Evolutionary conservation across 2,797 vertebrate genomes (phyloP).

Genomic region (Atherinosoma microstoma): DNA sequence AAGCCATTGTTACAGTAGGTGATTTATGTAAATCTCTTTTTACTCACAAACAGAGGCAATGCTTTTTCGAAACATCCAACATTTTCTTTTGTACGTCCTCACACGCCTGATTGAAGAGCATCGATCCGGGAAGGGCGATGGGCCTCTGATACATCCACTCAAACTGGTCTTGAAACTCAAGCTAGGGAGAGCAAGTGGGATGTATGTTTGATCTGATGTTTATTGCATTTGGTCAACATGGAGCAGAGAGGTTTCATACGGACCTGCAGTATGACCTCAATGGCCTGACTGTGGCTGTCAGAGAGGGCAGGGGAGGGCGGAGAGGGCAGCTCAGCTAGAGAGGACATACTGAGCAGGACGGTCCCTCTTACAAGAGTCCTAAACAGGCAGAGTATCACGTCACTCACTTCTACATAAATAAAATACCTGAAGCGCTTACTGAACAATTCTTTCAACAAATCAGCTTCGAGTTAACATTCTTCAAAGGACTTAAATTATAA

Average conservation of each 20-base stretch:
- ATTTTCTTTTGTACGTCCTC: conserved; percentile 76
- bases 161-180: conserved; percentile 67
- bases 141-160: conserved; percentile 76
- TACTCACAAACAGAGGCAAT: conserved; percentile 80
- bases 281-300: conserved; percentile 74
- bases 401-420: too few relatives aligned
- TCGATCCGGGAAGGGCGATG: conserved; percentile 47
- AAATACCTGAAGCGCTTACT: not conserved
- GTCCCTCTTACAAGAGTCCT: conserved; percentile 75
- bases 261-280: conserved; percentile 79
- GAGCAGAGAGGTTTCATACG: conserved; percentile 24
- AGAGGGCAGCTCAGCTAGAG: conserved; percentile 33
- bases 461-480: not conserved
- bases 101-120: conserved; percentile 58
- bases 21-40: not conserved
- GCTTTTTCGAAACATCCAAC: conserved; percentile 72
- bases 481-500: not conserved
- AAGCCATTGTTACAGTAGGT: not conserved
- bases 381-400: not conserved
- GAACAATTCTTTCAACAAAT: not conserved
- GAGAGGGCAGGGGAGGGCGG: conserved; percentile 72
- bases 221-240: conserved; percentile 29
- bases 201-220: not conserved
- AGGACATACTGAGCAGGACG: conserved; percentile 79
- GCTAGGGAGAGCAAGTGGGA: conserved; percentile 42